These are phyloP conservation scores for Liopterus haemorrhoidalis DNA, from an alignment of 2,888 invertebrate genomes.

Conservation along the genomic window DNA sequence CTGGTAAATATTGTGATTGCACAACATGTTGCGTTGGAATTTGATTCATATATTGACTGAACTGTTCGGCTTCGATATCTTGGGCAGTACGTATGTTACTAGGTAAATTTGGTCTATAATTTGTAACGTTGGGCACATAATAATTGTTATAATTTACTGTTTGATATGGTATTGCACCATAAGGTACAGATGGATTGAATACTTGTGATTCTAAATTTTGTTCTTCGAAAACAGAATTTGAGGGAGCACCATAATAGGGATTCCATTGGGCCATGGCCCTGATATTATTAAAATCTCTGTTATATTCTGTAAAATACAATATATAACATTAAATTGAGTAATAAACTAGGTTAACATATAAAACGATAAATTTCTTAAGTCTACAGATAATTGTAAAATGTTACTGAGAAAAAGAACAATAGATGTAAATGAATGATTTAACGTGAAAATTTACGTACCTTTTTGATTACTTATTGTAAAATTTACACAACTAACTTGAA, in stretches of 20 bases:
- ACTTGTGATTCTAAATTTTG: constrained; percentile 19
- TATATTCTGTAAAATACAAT: constrained; percentile 11
- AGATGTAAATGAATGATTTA: too few species aligned
- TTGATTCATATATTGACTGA: constrained; percentile 8
- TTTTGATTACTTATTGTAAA: too few species aligned
- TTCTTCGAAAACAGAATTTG: constrained; percentile 15
- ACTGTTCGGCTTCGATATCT: constrained; percentile 16
- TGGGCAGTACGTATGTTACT: constrained; percentile 17
- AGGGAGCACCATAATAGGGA: constrained; percentile 22
- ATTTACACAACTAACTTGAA: too few species aligned
- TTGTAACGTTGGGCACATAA: constrained; percentile 16
- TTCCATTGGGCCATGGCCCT: constrained; percentile 26
- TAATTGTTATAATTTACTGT: constrained; percentile 15
- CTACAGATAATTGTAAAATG: too few species aligned
- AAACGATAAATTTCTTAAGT: too few species aligned
- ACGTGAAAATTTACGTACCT: too few species aligned
- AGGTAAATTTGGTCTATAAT: constrained; percentile 17
- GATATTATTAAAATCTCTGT: constrained; percentile 3
- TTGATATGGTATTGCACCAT: constrained; percentile 13
- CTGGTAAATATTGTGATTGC: too few species aligned
- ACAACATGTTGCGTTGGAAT: too few species aligned
- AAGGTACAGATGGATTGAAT: constrained; percentile 10
- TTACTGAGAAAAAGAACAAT: too few species aligned
- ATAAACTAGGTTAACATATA: too few species aligned
- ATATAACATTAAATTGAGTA: constrained; percentile 9